Conservation (phyloP, 2,113 vertebrate species). For the Lophochroa leadbeateri region DNA sequence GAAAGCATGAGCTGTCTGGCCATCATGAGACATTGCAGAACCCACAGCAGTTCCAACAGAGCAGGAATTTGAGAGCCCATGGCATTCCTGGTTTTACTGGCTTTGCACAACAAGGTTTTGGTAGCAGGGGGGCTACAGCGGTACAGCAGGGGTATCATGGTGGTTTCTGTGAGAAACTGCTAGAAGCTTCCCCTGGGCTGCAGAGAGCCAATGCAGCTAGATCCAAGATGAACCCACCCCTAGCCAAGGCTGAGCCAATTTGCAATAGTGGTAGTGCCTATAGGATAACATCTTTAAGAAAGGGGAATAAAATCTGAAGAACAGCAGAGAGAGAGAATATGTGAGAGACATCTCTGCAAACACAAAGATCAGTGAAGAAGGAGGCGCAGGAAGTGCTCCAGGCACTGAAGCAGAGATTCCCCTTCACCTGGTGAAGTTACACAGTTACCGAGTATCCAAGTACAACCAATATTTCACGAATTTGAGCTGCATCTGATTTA, state of each 20-base stretch:
- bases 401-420: not conserved
- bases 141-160: not conserved
- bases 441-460: not conserved
- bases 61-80: not conserved
- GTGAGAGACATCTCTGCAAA: not conserved
- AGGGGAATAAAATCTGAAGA: not conserved
- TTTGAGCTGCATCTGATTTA: not conserved
- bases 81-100: not conserved
- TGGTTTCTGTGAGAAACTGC: not conserved
- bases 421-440: not conserved
- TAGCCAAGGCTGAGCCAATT: not conserved
- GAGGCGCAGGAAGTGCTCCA: not conserved
- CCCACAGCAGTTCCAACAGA: not conserved
- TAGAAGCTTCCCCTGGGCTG: not conserved
- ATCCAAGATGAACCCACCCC: not conserved
- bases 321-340: not conserved
- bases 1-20: not conserved
- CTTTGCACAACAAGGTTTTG: not conserved
- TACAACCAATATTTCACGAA: not conserved
- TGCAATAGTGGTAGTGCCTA: not conserved
- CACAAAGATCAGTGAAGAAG: not conserved
- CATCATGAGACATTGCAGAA: not conserved
- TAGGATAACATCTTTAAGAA: not conserved
- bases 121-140: not conserved
- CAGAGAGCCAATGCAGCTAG: not conserved